Percentiles rank a stretch among this genome's conserved stretches.
phyloP scores from a whole-genome alignment of 2,797 vertebrate species.

The Pseudochirops cupreus region DNA sequence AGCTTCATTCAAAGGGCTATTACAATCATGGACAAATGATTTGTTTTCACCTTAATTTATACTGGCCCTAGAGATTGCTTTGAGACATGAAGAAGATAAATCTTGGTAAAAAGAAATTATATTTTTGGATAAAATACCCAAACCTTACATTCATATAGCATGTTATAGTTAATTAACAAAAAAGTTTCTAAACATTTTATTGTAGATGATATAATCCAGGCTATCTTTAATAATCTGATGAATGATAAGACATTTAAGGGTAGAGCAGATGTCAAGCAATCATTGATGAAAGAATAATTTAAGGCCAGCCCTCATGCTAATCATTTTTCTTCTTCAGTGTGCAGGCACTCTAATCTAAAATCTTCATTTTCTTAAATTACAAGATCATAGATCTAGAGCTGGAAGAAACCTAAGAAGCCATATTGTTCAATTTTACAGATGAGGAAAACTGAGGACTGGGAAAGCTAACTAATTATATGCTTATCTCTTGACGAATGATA shows the following conservation, averaged over 20 bases:
- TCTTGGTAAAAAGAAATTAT: neutral
- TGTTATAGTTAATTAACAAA: neutral
- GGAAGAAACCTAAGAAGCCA: neutral
- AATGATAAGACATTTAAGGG: neutral
- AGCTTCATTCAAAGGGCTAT: slow-evolving; percentile 2
- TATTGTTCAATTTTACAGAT: neutral
- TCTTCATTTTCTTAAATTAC: neutral
- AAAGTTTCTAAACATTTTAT: neutral
- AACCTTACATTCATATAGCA: accelerated
- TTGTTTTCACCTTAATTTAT: slow-evolving; percentile 6
- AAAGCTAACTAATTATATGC: neutral
- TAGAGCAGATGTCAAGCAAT: neutral
- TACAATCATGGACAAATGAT: neutral
- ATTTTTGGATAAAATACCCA: neutral
- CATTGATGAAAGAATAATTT: neutral
- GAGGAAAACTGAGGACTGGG: neutral
- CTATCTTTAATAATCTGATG: neutral
- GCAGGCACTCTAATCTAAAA: neutral
- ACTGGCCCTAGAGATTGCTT: slow-evolving; percentile 7
- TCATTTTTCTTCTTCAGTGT: neutral
- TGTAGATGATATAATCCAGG: neutral
- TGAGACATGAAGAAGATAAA: slow-evolving; percentile 6
- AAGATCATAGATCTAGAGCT: neutral
- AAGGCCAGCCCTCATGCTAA: neutral
- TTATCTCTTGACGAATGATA: neutral